Base-by-base conservation (phyloP, 2,888 invertebrate genomes). In the Hemistola chrysoprasaria region DNA sequence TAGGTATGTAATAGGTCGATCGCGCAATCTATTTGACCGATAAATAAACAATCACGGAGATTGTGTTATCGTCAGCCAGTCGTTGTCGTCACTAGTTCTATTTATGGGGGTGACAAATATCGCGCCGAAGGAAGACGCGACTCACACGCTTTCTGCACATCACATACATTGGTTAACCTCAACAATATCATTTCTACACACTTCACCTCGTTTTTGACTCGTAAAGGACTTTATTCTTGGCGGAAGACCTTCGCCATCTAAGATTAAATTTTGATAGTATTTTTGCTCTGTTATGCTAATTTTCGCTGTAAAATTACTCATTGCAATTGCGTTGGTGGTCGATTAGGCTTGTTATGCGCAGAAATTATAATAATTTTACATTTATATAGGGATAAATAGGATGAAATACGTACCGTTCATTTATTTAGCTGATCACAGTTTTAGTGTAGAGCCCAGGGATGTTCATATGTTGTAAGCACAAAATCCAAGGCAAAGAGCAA, bases 321-420 rank as follows among this genome's bases (percentile, higher is more conserved):
- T 16, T 16, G 4, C 16, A 16, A 16, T 16, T 4, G 16, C 16
- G 16, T 4, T 16, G 16, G 4, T 3, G 16, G 16, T 16, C 4
- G 4, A 16, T 16, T 3, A 16, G 3, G 4, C 16, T 16, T 16
- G 2, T 4, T 3, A 16, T 16, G 16, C 16, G 4, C 16, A 16
- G 2, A 16, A 16, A 16, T 16, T 11, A 27, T 24, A 10, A 32
- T 9, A 8, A 6, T 33, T 32, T 8, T 29, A 34, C 29, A 34
- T 11, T 24, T 39, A 41, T 28, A 47, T 6, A 28, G 40, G 26
- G 41, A 59, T n/a, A 59, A 64, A 50, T 50, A 49, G 57, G 40
- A 28, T 51, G 42, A 52, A 65, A 71, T 73, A 80, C 83, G 61
- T 74, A 85, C 85, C 67, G 71, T 84, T 74, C 85, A 83, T 85